Evolutionary conservation across 1,140 invertebrate genomes (phyloP), one percentile per base, ranked within the genome.

Genomic region (Pararge aegeria): DNA sequence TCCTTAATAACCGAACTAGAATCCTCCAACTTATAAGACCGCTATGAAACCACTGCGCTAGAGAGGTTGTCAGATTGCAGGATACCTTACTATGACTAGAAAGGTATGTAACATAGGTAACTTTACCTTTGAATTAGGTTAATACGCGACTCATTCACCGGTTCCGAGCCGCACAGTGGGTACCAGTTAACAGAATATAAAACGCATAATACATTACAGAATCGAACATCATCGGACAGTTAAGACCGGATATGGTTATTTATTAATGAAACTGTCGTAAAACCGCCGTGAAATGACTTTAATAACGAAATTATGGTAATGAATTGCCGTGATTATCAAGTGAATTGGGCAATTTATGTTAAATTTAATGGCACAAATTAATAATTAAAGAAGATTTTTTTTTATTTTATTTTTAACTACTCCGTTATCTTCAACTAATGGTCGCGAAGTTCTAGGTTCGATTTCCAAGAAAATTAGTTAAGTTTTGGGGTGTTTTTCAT

Each of bases 121-220:
- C 10, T 2, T 5, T 2, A 42, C 4, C 16, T 42, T 42, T 42
- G 38, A 42, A 34, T 7, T 34, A 12, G 30, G 30, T 34, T 34
- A 42, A 42, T 13, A 13, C 13, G 18, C 15, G 6, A 20, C 12
- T 12, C 42, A 12, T 20, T 46, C 29, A 30, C 13, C 40, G 40
- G 18, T 56, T 16, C 13, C n/a, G n/a, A n/a, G n/a, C 9, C 16
- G 15, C 24, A 19, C 34, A 48, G 50, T 44, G 34, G 50, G 44
- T 30, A 44, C 55, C 54, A 40, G 53, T 44, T 53, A 53, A 42
- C 48, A 61, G 50, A 63, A 58, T 53, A 67, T 54, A 53, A 66
- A 66, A 61, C 38, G 21, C 10, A 59, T 59, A 12, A 53, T 30
- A 59, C 51, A 46, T 59, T 44, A 46, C 49, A 40, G 40, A 53